Base-by-base conservation (phyloP, 2,888 invertebrate species). In the Tachina grossa region DNA sequence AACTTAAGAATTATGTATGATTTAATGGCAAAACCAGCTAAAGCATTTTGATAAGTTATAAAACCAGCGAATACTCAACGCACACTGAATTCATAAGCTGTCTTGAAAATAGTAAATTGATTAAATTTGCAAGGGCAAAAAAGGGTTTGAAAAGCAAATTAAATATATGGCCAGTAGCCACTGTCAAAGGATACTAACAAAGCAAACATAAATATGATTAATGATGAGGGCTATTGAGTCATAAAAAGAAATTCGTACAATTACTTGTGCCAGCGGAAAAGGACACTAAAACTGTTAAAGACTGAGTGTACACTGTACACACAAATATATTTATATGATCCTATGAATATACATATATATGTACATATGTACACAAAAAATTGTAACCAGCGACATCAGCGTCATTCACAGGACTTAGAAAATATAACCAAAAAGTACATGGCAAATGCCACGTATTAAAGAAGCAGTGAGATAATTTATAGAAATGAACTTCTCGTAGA, bases 161-260 rank as follows among this genome's bases (percentile, higher is more conserved):
- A 63, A 47, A 10, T 9, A 41, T 5, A 31, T 13, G 10, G 31
- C 6, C 3, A 22, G n/a, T 55, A 31, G 9, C 10, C 51, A 51
- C 41, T 43, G 51, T 14, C 11, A n/a, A 22, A n/a, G 19, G 19
- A 19, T 16, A 45, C n/a, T 22, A 19, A 10, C 1, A 49, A 49
- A 14, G 49, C n/a, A 41, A 65, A 66, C 3, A 83, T 65, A 79
- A 76, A 85, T 72, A 83, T 79, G 79, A 85, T 85, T 82, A 79
- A 85, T 79, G 49, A 65, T 71, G 65, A 83, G 55, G 75, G 61
- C 76, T 71, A 66, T 22, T 19, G 10, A 76, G 53, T 59, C 43
- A 61, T 39, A 53, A 83, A 83, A 66, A 68, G 22, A 0, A 59
- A 55, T 43, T 13, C 49, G 43, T 11, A 72, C 11, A 72, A 39